These are phyloP conservation scores for Ianthella basta DNA, from an alignment of 37 sponge, comb jelly and placozoan genomes.

Conservation along the genomic window DNA sequence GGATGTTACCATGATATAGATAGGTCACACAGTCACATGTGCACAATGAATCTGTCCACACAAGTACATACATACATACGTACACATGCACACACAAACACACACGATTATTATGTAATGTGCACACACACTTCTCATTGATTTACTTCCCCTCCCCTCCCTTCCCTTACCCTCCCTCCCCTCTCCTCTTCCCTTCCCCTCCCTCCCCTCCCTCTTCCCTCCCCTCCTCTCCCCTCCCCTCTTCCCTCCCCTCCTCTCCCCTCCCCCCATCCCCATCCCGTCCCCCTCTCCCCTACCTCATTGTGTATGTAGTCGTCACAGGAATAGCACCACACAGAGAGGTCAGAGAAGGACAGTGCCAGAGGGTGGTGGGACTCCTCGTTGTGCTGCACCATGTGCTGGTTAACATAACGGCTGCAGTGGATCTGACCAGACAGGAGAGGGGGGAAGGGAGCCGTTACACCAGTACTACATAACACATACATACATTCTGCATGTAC, in stretches of 20 bases:
- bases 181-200: too few relatives aligned
- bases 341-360: slow-evolving; percentile 75
- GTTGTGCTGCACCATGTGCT: slow-evolving; percentile 81
- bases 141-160: too few relatives aligned
- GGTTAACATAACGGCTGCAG: slow-evolving; percentile 90
- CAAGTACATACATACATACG: neutral
- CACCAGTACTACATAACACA: too few relatives aligned
- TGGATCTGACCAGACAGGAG: slow-evolving; percentile 48
- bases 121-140: too few relatives aligned
- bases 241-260: too few relatives aligned
- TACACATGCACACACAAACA: slow-evolving; percentile 3
- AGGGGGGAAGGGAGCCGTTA: too few relatives aligned
- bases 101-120: too few relatives aligned
- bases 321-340: slow-evolving; percentile 92
- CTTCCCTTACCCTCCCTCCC: neutral
- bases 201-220: too few relatives aligned
- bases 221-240: too few relatives aligned
- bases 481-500: slow-evolving; percentile 19
- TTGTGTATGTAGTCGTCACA: slow-evolving; percentile 92
- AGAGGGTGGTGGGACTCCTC: slow-evolving; percentile 60
- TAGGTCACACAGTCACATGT: slow-evolving; percentile 12
- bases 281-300: slow-evolving; percentile 16
- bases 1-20: neutral
- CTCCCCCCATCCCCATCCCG: too few relatives aligned
- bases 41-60: neutral